These are phyloP conservation scores for Trematocara stigmaticum DNA, from an alignment of 2,113 vertebrate genomes.

Conservation along the genomic window DNA sequence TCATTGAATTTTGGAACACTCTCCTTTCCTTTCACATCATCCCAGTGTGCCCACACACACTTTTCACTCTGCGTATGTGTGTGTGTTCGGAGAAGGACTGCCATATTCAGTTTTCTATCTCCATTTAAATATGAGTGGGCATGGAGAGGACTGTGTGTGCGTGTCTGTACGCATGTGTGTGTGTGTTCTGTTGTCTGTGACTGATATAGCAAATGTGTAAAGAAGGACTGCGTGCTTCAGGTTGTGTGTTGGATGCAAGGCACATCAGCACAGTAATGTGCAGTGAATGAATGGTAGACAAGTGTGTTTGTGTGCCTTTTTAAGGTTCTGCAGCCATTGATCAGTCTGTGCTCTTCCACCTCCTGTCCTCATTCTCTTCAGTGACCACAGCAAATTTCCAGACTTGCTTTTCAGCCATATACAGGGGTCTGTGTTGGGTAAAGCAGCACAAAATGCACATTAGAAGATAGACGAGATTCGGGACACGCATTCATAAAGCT, in stretches of 20 bases:
- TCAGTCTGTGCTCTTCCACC: background rate
- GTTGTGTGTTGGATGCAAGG: background rate
- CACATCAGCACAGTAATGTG: background rate
- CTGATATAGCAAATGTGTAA: background rate
- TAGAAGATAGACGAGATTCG: background rate
- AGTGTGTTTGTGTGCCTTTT: background rate
- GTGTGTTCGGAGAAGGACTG: background rate
- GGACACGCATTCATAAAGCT: background rate
- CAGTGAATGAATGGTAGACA: background rate
- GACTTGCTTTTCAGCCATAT: background rate
- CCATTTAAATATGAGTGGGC: slow-evolving; percentile 4
- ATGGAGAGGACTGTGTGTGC: background rate
- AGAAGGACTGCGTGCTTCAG: background rate
- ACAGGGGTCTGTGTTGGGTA: background rate
- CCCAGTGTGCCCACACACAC: slow-evolving; percentile 18
- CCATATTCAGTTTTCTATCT: background rate
- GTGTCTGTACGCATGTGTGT: rapidly evolving
- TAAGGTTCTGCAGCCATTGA: background rate
- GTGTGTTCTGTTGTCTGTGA: background rate
- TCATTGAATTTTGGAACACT: slow-evolving; percentile 28
- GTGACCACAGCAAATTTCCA: background rate
- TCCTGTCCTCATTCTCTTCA: background rate
- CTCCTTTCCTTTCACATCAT: background rate
- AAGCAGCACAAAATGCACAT: background rate
- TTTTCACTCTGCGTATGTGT: background rate